Evolutionary conservation across 2,113 vertebrate species (phyloP), one percentile per base, ranked within the genome.

Genomic region (Sisor rabdophorus): DNA sequence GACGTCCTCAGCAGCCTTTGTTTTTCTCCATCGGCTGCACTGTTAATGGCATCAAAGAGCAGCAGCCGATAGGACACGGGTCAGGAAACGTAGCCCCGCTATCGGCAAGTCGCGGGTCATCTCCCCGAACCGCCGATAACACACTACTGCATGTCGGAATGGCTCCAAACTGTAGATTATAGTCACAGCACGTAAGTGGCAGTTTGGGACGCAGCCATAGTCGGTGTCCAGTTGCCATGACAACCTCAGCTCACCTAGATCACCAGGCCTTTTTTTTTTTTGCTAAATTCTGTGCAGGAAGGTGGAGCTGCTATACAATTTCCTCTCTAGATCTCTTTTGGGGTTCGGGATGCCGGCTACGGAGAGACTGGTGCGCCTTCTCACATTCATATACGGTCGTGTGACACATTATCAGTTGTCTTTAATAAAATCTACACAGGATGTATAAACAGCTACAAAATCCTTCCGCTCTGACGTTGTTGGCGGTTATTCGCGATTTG

Each of bases 151-250:
- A 50, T 30, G 10, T 69, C 24, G 17, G 19, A 69, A 69, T 52
- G 30, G 24, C 65, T 52, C 17, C 47, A 30, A 30, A 52, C 24
- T 48, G 28, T 17, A 30, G 24, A 69, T 69, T 20, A 69, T 28
- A 69, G 47, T 69, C 65, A 30, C 26, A 20, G 65, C 65, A 69
- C 65, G 24, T 69, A 69, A 52, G 65, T 20, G 26, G 47, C 65
- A 69, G 52, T 69, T 69, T 30, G 47, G 65, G 65, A 69, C 47
- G 11, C 47, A 52, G 65, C 65, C 47, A 48, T 22, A 69, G 65
- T 47, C 47, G 30, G 65, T 69, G 65, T 69, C 65, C 65, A 69
- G 65, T 69, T 69, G 47, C 65, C 65, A 69, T 69, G 65, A 47
- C 16, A 52, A 69, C 47, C 20, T 52, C 47, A 24, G 24, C 47